Base-by-base conservation (phyloP, 1,140 invertebrate species). In the Zaprionus kolodkinae region DNA sequence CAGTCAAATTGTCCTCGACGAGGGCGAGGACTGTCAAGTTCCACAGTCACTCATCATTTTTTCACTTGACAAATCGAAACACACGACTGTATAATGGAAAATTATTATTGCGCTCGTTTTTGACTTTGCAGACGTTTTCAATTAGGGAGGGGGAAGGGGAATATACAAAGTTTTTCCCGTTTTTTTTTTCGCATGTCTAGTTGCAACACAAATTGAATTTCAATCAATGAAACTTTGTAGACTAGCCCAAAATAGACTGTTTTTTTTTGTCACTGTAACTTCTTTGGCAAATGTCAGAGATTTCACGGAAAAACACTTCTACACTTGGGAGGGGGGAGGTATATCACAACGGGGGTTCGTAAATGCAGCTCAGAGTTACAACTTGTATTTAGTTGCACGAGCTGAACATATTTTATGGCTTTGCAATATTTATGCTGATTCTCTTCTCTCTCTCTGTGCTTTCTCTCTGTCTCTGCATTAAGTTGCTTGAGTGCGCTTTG, bases 61-160 rank as follows among this genome's bases (percentile, higher is more conserved):
- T 64, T 57, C 50, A 60, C 45, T 52, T 76, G 73, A 75, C 67
- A 71, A 74, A 74, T 69, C 50, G 66, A 56, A 55, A 33, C 33
- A 54, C 45, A 17, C 15, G 15, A 21, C 15, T 9, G 45, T 25
- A 13, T 57, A 17, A 57, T 57, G 33, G 38, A 35, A 54, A 43
- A 73, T 54, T 61, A 69, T 73, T 73, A 56, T 69, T 73, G 66
- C 75, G 65, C 50, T 61, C 62, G 55, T 50, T 59, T 21, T 21
- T 21, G 75, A 86, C 65, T 83, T 77, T 38, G 67, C 77, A 87
- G 80, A 88, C 84, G 68, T 64, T 80, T 87, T 83, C 73, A 88
- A 87, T 87, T 87, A 83, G 56, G 3, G 6, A 35, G 63, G 17
- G 13, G 21, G 40, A 2, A 43, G n/a, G 2, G 17, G 17, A 48